Conservation (phyloP, 2,113 vertebrate species). For the Dipodomys spectabilis region DNA sequence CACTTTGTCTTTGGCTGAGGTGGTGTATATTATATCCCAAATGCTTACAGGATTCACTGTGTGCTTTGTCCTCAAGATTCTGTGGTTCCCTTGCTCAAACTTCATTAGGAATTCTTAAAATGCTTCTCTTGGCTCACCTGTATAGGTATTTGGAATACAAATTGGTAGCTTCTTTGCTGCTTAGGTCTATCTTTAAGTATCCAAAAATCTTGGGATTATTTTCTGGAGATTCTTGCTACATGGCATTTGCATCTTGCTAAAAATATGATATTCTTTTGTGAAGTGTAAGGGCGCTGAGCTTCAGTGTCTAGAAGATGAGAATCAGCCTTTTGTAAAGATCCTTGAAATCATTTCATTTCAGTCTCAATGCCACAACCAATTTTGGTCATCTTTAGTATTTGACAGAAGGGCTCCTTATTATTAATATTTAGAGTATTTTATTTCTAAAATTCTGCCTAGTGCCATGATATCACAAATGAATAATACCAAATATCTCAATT, state of each 20-base stretch:
- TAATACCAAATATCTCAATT: conserved; percentile 29
- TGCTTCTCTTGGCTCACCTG: background rate
- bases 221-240: background rate
- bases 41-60: background rate
- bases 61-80: background rate
- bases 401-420: background rate
- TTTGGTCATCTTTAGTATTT: conserved; percentile 30
- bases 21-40: background rate
- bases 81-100: background rate
- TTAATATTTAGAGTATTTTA: conserved; percentile 57
- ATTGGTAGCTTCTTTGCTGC: background rate
- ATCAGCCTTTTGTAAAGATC: background rate
- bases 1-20: background rate
- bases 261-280: background rate
- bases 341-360: conserved; percentile 12
- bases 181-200: background rate
- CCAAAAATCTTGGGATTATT: background rate
- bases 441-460: conserved; percentile 50
- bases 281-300: no score
- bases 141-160: background rate
- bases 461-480: conserved; percentile 69
- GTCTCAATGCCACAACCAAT: background rate
- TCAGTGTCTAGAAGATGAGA: background rate
- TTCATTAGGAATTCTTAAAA: background rate
- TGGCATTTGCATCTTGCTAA: background rate